A percentile compares a stretch with the other conserved stretches of the same genome.
These are phyloP conservation scores for Phalloptychus januarius DNA, from an alignment of 2,797 vertebrate species.

Conservation along the genomic window DNA sequence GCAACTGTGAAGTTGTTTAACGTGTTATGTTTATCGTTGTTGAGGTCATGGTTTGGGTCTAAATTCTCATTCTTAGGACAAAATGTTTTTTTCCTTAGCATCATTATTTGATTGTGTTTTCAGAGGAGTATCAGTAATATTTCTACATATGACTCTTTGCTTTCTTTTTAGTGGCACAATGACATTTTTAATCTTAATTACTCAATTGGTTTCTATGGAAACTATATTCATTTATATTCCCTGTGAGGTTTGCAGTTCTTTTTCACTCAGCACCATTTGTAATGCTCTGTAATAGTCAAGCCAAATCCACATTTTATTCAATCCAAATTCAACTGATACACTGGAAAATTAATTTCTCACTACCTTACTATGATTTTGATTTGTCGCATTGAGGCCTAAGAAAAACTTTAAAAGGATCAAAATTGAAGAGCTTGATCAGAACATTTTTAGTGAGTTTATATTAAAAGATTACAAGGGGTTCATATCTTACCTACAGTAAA, in stretches of 20 bases:
- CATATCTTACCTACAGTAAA: not conserved
- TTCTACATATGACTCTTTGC: not conserved
- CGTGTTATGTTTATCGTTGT: not conserved
- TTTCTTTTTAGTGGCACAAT: not conserved
- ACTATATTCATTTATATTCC: not conserved
- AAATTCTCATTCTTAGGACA: not conserved
- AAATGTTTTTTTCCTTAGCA: not conserved
- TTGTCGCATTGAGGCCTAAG: not conserved
- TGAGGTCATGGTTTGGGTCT: not conserved
- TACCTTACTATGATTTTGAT: conserved; percentile 2
- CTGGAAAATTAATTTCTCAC: conserved; percentile 9
- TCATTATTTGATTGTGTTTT: not conserved
- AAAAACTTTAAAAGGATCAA: not conserved
- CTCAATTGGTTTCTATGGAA: conserved; percentile 1
- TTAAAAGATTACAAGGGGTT: not conserved
- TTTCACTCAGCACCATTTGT: not conserved
- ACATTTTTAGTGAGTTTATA: not conserved
- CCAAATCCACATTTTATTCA: not conserved
- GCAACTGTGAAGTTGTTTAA: not conserved
- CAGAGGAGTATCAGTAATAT: conserved; percentile 1
- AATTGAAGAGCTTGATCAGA: not conserved
- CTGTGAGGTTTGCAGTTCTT: not conserved
- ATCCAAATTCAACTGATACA: not conserved
- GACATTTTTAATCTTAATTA: conserved; percentile 1
- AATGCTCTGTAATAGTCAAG: not conserved